phyloP scores from a whole-genome alignment of 2,888 invertebrate species.

The Chloroclysta siterata region DNA sequence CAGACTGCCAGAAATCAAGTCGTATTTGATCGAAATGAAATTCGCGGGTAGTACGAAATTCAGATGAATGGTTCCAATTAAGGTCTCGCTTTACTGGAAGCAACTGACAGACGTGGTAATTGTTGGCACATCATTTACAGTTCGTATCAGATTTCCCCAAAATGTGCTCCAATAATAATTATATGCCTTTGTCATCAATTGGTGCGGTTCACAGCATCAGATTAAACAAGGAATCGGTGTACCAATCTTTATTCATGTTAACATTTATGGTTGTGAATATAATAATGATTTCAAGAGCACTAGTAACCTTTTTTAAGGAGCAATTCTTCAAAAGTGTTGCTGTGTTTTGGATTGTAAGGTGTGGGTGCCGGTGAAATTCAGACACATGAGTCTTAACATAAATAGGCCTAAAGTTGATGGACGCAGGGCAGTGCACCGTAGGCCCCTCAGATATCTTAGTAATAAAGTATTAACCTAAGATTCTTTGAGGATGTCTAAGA shows the following conservation, averaged over 20 bases:
- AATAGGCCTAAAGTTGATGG: too few relatives aligned
- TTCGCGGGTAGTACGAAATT: slow-evolving; percentile 27
- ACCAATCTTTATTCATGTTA: not conserved
- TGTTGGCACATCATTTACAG: slow-evolving; percentile 35
- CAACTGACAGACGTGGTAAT: slow-evolving; percentile 35
- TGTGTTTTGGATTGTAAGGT: too few relatives aligned
- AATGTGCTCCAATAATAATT: slow-evolving; percentile 24
- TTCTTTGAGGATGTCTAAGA: too few relatives aligned
- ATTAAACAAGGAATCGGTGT: slow-evolving; percentile 6
- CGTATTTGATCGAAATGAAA: slow-evolving; percentile 29
- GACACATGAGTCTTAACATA: too few relatives aligned
- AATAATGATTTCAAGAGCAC: not conserved
- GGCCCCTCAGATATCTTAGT: too few relatives aligned
- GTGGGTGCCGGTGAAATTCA: too few relatives aligned
- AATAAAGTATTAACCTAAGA: too few relatives aligned
- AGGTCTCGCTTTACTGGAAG: slow-evolving; percentile 28
- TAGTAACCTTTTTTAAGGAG: too few relatives aligned
- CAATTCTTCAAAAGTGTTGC: too few relatives aligned
- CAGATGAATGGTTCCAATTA: slow-evolving; percentile 35
- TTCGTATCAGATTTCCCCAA: slow-evolving; percentile 26
- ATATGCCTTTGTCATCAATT: slow-evolving; percentile 21
- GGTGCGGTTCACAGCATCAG: slow-evolving; percentile 5
- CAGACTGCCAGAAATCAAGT: slow-evolving; percentile 18
- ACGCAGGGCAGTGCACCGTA: too few relatives aligned
- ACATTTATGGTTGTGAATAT: not conserved